Evolutionary conservation across 1,140 invertebrate genomes (phyloP).

Genomic region (Eumeta japonica): DNA sequence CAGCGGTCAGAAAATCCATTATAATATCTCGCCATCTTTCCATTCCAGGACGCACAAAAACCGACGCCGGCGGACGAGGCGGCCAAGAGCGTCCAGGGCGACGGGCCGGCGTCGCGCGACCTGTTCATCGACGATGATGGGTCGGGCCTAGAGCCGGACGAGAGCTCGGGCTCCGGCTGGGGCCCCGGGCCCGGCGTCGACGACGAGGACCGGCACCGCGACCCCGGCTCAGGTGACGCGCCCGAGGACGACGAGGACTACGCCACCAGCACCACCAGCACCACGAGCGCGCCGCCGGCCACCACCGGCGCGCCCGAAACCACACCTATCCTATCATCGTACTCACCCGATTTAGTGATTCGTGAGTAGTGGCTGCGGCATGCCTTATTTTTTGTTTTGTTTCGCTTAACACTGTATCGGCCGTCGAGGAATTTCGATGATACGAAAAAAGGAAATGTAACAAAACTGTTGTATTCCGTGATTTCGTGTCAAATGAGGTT

Average conservation of each 20-base stretch:
- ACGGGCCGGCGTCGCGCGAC: slow-evolving; percentile 29
- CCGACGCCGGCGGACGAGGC: too few relatives aligned
- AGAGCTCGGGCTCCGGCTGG: slow-evolving; percentile 56
- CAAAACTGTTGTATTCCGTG: too few relatives aligned
- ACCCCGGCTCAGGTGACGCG: slow-evolving; percentile 45
- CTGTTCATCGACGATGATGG: slow-evolving; percentile 56
- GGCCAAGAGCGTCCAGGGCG: too few relatives aligned
- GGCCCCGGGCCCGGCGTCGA: slow-evolving; percentile 49
- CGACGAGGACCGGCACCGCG: slow-evolving; percentile 51
- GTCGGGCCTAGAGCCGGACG: slow-evolving; percentile 51
- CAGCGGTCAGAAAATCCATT: too few relatives aligned
- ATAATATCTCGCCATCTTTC: too few relatives aligned
- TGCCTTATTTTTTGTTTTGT: slow-evolving; percentile 48
- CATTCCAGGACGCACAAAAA: slow-evolving; percentile 45
- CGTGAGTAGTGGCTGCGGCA: slow-evolving; percentile 56
- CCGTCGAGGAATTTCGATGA: too few relatives aligned
- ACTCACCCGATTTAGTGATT: slow-evolving; percentile 16
- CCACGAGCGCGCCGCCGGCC: slow-evolving; percentile 10
- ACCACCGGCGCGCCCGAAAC: slow-evolving; percentile 8
- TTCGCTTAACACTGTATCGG: slow-evolving; percentile 10
- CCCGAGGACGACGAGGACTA: slow-evolving; percentile 44
- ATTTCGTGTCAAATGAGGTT: background rate
- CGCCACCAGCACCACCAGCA: slow-evolving; percentile 9
- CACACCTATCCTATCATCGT: slow-evolving; percentile 1
- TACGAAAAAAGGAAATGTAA: too few relatives aligned